Conservation (phyloP, 2,888 invertebrate genomes). For the Caenorhabditis imperialis region DNA sequence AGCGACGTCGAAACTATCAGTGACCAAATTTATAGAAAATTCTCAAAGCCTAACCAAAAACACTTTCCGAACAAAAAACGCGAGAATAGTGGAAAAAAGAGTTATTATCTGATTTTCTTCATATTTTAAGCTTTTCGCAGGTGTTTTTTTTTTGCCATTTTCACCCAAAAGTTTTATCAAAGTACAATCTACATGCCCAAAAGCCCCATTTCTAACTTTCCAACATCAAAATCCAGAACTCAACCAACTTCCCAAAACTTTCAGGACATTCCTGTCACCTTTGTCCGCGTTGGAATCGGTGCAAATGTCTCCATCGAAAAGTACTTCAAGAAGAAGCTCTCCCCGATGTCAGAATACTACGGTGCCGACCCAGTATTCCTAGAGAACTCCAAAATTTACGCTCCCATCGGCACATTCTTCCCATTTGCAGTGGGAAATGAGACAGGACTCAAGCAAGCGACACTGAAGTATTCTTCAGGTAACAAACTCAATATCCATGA, state of each 20-base stretch:
- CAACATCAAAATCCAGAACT: too few species aligned
- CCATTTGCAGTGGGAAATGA: slow-evolving; percentile 47
- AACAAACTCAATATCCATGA: not conserved
- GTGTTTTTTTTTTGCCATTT: too few species aligned
- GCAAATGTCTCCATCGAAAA: slow-evolving; percentile 27
- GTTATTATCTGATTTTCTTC: not conserved
- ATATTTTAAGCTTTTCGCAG: too few species aligned
- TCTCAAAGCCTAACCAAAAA: too few species aligned
- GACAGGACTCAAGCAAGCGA: slow-evolving; percentile 32
- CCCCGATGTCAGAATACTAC: slow-evolving; percentile 30
- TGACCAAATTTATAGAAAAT: too few species aligned
- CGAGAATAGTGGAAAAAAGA: not conserved
- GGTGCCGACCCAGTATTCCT: slow-evolving; percentile 43
- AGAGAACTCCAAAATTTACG: slow-evolving; percentile 36
- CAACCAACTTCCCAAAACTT: too few species aligned
- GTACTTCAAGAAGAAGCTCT: slow-evolving; percentile 21
- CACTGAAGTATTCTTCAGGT: slow-evolving; percentile 28
- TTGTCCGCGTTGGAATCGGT: slow-evolving; percentile 38
- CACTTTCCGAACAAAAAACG: too few species aligned
- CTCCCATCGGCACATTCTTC: slow-evolving; percentile 39
- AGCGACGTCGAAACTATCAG: too few species aligned
- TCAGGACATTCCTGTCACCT: slow-evolving; percentile 30
- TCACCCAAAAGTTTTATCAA: too few species aligned
- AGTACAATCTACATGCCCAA: too few species aligned
- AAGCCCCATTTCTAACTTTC: too few species aligned